These are phyloP conservation scores for Eulithis testata DNA, from an alignment of 2,888 invertebrate species.

Conservation along the genomic window DNA sequence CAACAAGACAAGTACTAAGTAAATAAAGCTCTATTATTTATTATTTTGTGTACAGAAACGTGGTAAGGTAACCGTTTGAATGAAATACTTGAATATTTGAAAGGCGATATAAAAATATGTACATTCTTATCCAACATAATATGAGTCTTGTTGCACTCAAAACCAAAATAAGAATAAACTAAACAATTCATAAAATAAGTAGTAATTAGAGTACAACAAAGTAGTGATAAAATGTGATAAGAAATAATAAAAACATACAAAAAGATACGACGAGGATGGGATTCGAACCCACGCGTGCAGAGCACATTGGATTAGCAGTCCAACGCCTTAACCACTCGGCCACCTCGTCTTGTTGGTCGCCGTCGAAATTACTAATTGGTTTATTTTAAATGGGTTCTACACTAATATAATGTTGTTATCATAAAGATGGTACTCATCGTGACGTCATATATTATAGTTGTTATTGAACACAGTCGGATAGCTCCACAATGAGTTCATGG, in stretches of 20 bases:
- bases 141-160: no score
- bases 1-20: no score
- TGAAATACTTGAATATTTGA: no score
- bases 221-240: neutral
- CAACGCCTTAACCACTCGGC: conserved; percentile 94
- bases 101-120: no score
- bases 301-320: conserved; percentile 95
- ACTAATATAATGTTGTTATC: conserved; percentile 17
- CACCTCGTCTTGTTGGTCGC: conserved; percentile 86
- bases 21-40: no score
- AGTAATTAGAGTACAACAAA: neutral
- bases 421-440: conserved; percentile 22
- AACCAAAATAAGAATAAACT: no score
- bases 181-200: no score
- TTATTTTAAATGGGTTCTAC: conserved; percentile 8
- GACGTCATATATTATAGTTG: conserved; percentile 20
- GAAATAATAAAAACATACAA: conserved; percentile 38
- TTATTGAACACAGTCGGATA: conserved; percentile 25
- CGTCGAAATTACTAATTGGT: conserved; percentile 47
- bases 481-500: conserved; percentile 19
- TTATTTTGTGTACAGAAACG: no score
- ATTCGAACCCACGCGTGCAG: conserved; percentile 94
- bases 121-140: no score
- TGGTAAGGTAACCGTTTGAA: no score
- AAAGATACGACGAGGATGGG: conserved; percentile 88